Percentiles rank a stretch among this genome's conserved stretches.
Conservation (phyloP, 2,113 vertebrate genomes). For the Aspidoscelis tigris region DNA sequence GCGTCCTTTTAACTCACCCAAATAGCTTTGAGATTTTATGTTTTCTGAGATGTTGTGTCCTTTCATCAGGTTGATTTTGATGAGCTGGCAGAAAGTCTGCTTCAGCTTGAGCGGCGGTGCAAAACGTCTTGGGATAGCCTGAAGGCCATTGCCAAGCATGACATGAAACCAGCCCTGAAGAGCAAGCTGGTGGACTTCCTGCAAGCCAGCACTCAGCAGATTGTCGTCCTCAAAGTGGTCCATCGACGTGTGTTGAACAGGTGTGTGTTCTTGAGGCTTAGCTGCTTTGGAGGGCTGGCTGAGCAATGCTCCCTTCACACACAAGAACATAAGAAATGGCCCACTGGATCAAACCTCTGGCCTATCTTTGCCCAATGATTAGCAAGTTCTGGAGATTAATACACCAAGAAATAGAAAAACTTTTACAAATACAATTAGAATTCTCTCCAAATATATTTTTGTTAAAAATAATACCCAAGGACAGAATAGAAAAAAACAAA, state of each 20-base stretch:
- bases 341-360: too few species aligned
- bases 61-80: constrained; percentile 90
- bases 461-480: too few species aligned
- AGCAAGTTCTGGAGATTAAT: too few species aligned
- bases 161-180: constrained; percentile 83
- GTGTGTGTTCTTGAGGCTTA: constrained; percentile 64
- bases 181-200: constrained; percentile 91
- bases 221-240: constrained; percentile 89
- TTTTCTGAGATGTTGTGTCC: too few species aligned
- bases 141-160: constrained; percentile 89
- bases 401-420: too few species aligned
- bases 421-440: too few species aligned
- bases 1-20: neutral
- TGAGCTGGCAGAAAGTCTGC: constrained; percentile 87
- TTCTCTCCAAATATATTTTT: too few species aligned
- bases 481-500: too few species aligned
- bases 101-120: constrained; percentile 89
- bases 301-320: too few species aligned
- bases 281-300: neutral
- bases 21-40: neutral
- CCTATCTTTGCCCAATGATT: too few species aligned
- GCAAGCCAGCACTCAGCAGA: constrained; percentile 88
- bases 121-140: constrained; percentile 90
- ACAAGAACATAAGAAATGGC: too few species aligned
- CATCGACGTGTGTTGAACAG: constrained; percentile 92